Conservation (phyloP, 2,113 vertebrate genomes). For the Forbesichthys agassizii region DNA sequence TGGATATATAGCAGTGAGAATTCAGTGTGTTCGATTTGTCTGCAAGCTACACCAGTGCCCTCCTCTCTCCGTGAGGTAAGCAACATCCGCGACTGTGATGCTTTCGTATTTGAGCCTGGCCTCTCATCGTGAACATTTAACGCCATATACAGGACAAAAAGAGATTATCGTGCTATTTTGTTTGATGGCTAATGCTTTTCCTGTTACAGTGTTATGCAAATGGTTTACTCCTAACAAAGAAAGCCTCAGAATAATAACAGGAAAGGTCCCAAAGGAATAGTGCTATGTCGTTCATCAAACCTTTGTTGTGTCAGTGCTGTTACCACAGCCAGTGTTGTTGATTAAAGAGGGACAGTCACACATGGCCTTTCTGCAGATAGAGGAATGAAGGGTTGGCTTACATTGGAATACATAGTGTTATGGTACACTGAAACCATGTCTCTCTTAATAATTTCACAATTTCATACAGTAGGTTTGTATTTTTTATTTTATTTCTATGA, state of each 20-base stretch:
- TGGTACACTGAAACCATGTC: conserved; percentile 6
- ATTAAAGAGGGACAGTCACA: conserved; percentile 16
- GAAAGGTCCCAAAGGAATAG: conserved; percentile 23
- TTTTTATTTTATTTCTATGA: too few species aligned
- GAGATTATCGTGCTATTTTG: conserved; percentile 14
- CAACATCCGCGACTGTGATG: conserved; percentile 25
- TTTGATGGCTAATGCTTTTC: conserved; percentile 17
- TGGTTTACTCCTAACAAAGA: conserved; percentile 37
- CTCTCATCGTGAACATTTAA: conserved; percentile 13
- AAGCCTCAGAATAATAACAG: conserved; percentile 3
- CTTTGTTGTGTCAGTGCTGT: background rate
- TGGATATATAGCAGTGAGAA: conserved; percentile 28
- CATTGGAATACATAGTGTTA: conserved; percentile 15
- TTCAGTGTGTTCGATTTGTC: conserved; percentile 33
- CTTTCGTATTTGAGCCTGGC: conserved; percentile 10
- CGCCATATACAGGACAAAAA: conserved; percentile 8
- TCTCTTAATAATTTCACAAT: conserved; percentile 3
- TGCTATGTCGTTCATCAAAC: conserved; percentile 8
- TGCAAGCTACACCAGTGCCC: conserved; percentile 33
- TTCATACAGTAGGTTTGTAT: background rate
- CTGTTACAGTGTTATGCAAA: conserved; percentile 1
- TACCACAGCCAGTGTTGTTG: conserved; percentile 32
- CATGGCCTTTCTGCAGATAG: conserved; percentile 19
- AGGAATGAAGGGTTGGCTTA: conserved; percentile 29
- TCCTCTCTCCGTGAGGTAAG: conserved; percentile 62